Evolutionary conservation across 2,888 invertebrate genomes (phyloP).

Genomic region (Heteropelma amictum): DNA sequence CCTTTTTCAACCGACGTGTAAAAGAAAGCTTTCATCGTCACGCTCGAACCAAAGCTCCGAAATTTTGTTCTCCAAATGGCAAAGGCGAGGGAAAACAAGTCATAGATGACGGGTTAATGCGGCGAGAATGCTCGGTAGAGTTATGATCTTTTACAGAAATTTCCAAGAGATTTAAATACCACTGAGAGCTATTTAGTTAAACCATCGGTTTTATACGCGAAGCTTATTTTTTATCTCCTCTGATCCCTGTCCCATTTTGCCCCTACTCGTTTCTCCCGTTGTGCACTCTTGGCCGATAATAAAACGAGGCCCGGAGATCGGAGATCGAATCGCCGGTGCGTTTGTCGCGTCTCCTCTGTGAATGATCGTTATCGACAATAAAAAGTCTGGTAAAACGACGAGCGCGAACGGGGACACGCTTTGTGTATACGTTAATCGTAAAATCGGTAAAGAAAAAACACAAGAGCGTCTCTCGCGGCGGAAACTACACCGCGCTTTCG

Average conservation of each 20-base stretch:
- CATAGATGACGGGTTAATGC: too few species aligned
- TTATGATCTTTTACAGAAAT: too few species aligned
- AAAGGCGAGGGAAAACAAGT: too few species aligned
- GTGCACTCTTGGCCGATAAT: conserved; percentile 13
- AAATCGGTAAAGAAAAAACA: conserved; percentile 5
- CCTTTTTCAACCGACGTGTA: too few species aligned
- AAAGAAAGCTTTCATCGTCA: too few species aligned
- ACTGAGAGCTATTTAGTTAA: too few species aligned
- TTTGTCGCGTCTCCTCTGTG: conserved; percentile 16
- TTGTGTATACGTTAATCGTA: conserved; percentile 42
- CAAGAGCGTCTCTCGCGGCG: neutral
- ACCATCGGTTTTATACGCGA: too few species aligned
- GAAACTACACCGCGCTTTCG: neutral
- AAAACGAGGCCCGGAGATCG: conserved; percentile 12
- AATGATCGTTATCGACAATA: conserved; percentile 41
- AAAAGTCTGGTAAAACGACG: conserved; percentile 46
- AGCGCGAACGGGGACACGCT: conserved; percentile 26
- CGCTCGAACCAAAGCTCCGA: too few species aligned
- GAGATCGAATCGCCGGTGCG: conserved; percentile 22
- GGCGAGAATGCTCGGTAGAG: too few species aligned
- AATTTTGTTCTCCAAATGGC: too few species aligned
- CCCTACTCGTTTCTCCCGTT: neutral
- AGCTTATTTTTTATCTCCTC: neutral
- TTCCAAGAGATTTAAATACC: too few species aligned
- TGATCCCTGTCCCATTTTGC: neutral